Evolutionary conservation across 2,888 invertebrate species (phyloP), one percentile per base, ranked within the genome.

Genomic region (Alitta virens): DNA sequence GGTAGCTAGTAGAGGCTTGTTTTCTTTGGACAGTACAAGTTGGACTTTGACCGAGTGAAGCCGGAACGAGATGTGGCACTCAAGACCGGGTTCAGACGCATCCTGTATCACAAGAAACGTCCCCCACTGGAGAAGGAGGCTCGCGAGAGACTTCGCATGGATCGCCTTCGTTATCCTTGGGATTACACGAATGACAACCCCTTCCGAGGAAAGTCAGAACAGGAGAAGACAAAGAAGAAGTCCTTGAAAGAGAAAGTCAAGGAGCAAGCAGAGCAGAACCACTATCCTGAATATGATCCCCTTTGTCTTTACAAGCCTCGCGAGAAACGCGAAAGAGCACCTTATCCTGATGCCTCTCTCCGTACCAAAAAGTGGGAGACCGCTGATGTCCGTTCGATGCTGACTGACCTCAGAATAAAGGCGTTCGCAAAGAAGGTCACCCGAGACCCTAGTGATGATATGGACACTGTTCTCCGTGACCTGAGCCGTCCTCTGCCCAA

Each of bases 41-140:
- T 59, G 52, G 59, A 59, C 38, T 59, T 59, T 33, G 59, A 59
- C 12, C 50, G 21, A n/a, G 59, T 59, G 2, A 59, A 59, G 33
- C 59, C 59, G 23, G 50, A 50, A 16, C 3, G 16, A 50, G 52
- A 59, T 16, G 25, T 59, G 2, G 24, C 51, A 1, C 26, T 42
- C 50, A 59, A 59, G 49, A 59, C 59, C 2, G 59, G 59, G 14
- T 59, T 59, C 59, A 50, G 59, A 2, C 27, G 51, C 9, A 26
- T 51, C 16, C n/a, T 59, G 18, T 52, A 59, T 21, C 23, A 12
- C 2, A 52, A 25, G 7, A 51, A 40, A 2, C 51, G 50, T 16
- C 49, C 23, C 2, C 38, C 51, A 3, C 7, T 59, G n/a, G 40
- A 23, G 12, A 59, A 59, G 18, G 59, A 59, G 42, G 7, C 27